Conservation (phyloP, 2,888 invertebrate species). For the Phania funesta region DNA sequence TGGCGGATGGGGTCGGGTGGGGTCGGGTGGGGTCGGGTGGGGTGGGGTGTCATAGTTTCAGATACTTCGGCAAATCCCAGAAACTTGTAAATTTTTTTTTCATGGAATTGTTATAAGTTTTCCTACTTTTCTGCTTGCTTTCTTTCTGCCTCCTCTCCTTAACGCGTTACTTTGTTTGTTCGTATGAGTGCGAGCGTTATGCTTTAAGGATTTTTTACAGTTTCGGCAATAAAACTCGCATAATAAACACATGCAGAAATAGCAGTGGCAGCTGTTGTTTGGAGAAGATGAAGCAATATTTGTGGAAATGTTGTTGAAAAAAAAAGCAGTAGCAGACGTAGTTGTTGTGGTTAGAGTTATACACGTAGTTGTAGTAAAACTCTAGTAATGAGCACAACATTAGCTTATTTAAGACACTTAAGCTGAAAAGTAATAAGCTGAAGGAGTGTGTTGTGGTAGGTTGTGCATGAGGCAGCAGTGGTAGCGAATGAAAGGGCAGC, state of each 20-base stretch:
- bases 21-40: no score
- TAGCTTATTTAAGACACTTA: constrained; percentile 63
- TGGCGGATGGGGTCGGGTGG: no score
- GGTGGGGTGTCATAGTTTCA: constrained; percentile 60
- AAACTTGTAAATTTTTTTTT: constrained; percentile 47
- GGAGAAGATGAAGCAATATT: constrained; percentile 6
- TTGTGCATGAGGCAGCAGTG: constrained; percentile 5
- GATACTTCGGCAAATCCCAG: constrained; percentile 42
- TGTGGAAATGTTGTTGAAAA: constrained; percentile 6
- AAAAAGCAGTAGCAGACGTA: neutral
- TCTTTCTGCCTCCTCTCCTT: neutral
- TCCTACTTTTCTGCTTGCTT: neutral
- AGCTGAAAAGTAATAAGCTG: constrained; percentile 63
- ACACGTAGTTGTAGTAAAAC: constrained; percentile 27
- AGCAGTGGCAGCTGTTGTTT: neutral
- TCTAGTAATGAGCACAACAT: constrained; percentile 52
- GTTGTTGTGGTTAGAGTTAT: constrained; percentile 4
- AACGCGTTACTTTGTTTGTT: no score
- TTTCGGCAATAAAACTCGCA: constrained; percentile 33
- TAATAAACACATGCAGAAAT: constrained; percentile 17
- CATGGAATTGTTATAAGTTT: constrained; percentile 18
- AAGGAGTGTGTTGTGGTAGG: constrained; percentile 22
- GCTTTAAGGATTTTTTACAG: neutral
- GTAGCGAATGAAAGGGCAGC: constrained; percentile 28
- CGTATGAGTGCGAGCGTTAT: neutral